Base-by-base conservation (phyloP, 1,140 invertebrate genomes). In the Andrena cerasifolii region DNA sequence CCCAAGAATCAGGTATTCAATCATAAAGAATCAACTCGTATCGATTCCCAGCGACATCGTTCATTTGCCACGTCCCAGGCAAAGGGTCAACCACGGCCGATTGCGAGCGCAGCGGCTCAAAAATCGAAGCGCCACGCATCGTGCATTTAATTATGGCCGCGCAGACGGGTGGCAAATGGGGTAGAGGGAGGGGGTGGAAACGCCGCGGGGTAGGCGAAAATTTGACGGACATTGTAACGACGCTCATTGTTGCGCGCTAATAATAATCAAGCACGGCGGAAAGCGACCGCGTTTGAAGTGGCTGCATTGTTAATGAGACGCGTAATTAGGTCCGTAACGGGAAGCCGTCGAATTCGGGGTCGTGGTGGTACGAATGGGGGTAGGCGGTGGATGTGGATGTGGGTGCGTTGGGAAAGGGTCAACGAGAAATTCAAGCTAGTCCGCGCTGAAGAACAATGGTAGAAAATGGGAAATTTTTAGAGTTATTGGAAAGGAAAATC, bases 291-390 rank as follows among this genome's bases (percentile, higher is more conserved):
- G 72, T 80, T 86, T 83, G 84, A 86, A 86, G 84, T 86, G 76
- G 71, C 66, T 80, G 70, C 71, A 81, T 86, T 86, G 78, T 86
- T 86, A 86, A 86, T 86, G 85, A 86, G 78, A 86, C 85, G 84
- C 73, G 84, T 86, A 86, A 86, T 86, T 86, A 86, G 74, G 75
- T 73, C 40, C 66, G 43, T 47, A 53, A 70, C 73, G 47, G 71
- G 59, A 80, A 76, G 21, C 80, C 47, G 47, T 65, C 68, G 72
- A 84, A 79, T 84, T 80, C 54, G 71, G 47, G 43, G 26, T 67
- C 24, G 47, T 16, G 53, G 26, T 49, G 58, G 70, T 49, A 28
- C 49, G 31, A 16, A 2, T 24, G 26, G 14, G 6, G 47, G 43
- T 45, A 12, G 5, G 47, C 12, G 14, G 16, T 4, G 16, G 12